Evolutionary conservation across 2,113 vertebrate species (phyloP), one percentile per base, ranked within the genome.

Genomic region (Machaerirhynchus nigripectus): DNA sequence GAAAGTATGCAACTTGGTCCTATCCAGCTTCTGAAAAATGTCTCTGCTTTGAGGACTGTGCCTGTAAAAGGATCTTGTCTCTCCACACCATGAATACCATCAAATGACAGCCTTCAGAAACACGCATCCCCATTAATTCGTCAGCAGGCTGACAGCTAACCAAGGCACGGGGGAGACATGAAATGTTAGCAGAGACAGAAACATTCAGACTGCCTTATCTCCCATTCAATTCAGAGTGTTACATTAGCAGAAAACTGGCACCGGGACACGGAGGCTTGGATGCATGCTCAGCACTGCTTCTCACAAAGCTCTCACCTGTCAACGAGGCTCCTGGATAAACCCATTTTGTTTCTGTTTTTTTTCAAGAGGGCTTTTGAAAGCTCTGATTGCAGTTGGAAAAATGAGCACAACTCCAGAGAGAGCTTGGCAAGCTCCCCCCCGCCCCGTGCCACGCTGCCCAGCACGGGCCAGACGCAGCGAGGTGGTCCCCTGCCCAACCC

Each of bases 401-500:
- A 50, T 0, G 22, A 79, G 56, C 39, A 6, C 3, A 56, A 5
- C 9, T 52, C 10, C 10, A 24, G 10, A 11, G 9, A 20, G 15
- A 42, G 69, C 46, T 37, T 9, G 16, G 39, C 10, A 11, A n/a
- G 52, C 55, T 68, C 9, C 8, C 26, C 52, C 33, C 12, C 0
- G 1, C 52, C 33, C 12, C 0, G 1, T 40, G 39, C 63, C 55
- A 16, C 0, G 3, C 22, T 23, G 33, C 60, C 12, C 27, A 74
- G 21, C 59, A 22, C 3, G 4, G 6, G 23, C 33, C 40, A 22
- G 77, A 22, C 0, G 2, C 37, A 10, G 64, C 0, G 1, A 37
- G 33, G 44, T 4, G 31, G 47, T 11, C 15, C 55, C 35, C 27
- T 39, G 71, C 28, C 71, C 91, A 27, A 6, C 6, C 24, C 6